phyloP scores from a whole-genome alignment of 2,888 invertebrate genomes.

The Exocentrus adspersus region DNA sequence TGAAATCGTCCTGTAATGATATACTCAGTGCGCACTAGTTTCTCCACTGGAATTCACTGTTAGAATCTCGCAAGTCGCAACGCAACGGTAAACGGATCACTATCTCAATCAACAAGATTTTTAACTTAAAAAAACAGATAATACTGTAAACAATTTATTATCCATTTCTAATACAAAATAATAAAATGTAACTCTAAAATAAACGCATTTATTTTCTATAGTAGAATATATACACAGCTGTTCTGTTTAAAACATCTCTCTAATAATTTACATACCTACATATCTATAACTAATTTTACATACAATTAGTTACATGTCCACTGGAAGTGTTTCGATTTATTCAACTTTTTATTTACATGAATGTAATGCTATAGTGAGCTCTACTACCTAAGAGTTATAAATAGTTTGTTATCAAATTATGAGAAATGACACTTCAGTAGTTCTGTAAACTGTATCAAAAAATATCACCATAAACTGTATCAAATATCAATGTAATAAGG shows the following conservation, averaged over 20 bases:
- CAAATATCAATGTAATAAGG: no score
- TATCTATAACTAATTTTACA: conserved; percentile 30
- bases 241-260: conserved; percentile 26
- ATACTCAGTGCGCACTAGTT: no score
- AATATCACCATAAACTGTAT: no score
- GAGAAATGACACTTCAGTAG: neutral
- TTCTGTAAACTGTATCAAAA: no score
- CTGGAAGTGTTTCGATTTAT: conserved; percentile 50
- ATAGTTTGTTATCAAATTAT: neutral
- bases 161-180: conserved; percentile 1
- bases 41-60: no score
- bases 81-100: no score
- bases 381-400: conserved; percentile 30
- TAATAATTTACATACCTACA: conserved; percentile 37
- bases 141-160: neutral
- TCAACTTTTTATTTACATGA: conserved; percentile 47
- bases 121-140: neutral
- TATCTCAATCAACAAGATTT: no score
- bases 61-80: no score
- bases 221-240: conserved; percentile 39
- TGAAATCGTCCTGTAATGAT: no score
- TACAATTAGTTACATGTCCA: conserved; percentile 38
- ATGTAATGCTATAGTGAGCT: conserved; percentile 39
- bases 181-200: conserved; percentile 38
- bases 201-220: conserved; percentile 40